Evolutionary conservation across 1,140 invertebrate species (phyloP).

Genomic region (Trinorchestia longiramus): DNA sequence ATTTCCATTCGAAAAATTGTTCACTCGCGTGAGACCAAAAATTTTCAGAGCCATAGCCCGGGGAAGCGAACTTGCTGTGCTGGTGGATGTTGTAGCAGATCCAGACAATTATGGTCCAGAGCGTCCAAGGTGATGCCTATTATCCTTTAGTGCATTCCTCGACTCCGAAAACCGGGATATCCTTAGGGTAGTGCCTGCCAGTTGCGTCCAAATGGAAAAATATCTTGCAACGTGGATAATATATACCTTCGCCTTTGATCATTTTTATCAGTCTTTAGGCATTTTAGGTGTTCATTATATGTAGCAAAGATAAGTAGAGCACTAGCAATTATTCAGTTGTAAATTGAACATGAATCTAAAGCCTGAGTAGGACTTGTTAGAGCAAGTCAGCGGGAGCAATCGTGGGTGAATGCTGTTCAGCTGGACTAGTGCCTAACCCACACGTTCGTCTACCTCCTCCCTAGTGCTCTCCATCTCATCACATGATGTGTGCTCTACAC

Average conservation of each 20-base stretch:
- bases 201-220: slow-evolving; percentile 49
- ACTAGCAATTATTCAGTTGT: neutral
- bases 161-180: slow-evolving; percentile 53
- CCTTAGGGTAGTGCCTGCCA: slow-evolving; percentile 37
- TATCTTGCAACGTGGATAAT: neutral
- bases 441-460: neutral
- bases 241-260: neutral
- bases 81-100: slow-evolving; percentile 45
- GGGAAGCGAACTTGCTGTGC: neutral
- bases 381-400: neutral
- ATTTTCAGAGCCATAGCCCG: neutral
- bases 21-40: slow-evolving; percentile 31
- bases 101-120: slow-evolving; percentile 54
- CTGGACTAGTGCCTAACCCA: neutral
- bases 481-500: neutral
- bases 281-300: neutral
- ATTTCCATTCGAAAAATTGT: neutral
- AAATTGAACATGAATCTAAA: neutral
- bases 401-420: slow-evolving; percentile 13
- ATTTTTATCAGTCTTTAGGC: neutral
- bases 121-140: slow-evolving; percentile 52
- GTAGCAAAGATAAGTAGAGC: neutral
- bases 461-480: neutral
- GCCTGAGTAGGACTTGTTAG: neutral
- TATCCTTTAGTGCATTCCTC: slow-evolving; percentile 54